Evolutionary conservation across 2,113 vertebrate genomes (phyloP).

Genomic region (Pollimyrus isidori): DNA sequence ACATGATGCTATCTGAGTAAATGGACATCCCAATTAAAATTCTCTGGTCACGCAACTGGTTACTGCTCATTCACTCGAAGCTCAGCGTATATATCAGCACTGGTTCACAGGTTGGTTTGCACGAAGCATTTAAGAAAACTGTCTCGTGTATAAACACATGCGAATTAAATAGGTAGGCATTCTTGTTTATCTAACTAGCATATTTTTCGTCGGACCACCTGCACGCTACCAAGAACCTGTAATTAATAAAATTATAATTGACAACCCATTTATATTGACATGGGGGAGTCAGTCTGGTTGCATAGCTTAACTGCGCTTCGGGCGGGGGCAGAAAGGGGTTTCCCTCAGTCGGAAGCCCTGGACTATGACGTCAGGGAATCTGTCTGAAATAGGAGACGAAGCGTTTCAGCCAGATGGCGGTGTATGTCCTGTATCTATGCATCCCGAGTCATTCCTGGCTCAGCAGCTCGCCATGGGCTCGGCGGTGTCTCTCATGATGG

Average conservation of each 20-base stretch:
- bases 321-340: background rate
- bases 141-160: background rate
- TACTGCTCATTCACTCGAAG: background rate
- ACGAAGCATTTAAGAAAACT: background rate
- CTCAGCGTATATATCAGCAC: background rate
- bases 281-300: background rate
- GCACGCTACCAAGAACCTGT: background rate
- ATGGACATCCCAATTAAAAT: background rate
- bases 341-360: background rate
- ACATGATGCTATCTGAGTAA: background rate
- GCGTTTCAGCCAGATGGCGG: slow-evolving; percentile 43
- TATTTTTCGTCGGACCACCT: background rate
- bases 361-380: background rate
- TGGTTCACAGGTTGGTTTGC: background rate
- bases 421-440: slow-evolving; percentile 13
- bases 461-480: slow-evolving; percentile 32
- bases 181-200: background rate
- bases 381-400: slow-evolving; percentile 43
- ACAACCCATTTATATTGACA: background rate
- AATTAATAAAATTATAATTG: background rate
- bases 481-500: slow-evolving; percentile 41
- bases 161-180: background rate
- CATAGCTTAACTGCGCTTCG: background rate
- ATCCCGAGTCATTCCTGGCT: background rate
- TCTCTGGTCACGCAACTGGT: background rate